A percentile compares a stretch with the other conserved stretches of the same genome.
Evolutionary conservation across 2,113 vertebrate genomes (phyloP).

Genomic region (Cyanocitta stelleri): DNA sequence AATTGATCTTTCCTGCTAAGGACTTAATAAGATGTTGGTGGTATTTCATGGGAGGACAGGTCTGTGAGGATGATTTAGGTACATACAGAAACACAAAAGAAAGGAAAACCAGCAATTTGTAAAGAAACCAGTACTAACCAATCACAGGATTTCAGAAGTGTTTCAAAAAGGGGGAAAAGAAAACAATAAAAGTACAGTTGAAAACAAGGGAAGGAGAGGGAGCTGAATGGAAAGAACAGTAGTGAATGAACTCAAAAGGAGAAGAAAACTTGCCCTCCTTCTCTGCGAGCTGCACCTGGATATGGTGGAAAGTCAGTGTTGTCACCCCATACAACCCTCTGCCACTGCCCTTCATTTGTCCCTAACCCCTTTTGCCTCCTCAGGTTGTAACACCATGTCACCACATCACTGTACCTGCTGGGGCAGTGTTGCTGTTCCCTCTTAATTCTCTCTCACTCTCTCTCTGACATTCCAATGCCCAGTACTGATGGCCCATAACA

Average conservation of each 20-base stretch:
- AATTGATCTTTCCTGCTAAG: neutral
- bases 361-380: neutral
- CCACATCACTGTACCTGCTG: neutral
- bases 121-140: neutral
- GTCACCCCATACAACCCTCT: neutral
- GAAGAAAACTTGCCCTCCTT: neutral
- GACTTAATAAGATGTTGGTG: neutral
- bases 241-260: neutral
- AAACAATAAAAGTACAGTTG: neutral
- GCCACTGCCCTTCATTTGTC: neutral
- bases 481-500: neutral
- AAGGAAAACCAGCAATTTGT: neutral
- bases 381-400: neutral
- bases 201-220: neutral
- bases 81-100: neutral
- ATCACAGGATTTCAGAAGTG: neutral
- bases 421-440: neutral
- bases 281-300: accelerated
- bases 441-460: neutral
- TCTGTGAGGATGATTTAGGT: neutral
- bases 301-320: neutral
- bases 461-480: neutral
- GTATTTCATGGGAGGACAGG: neutral
- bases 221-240: neutral
- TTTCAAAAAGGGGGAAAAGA: neutral